These are phyloP conservation scores for Metacarcinus magister DNA, from an alignment of 2,888 invertebrate genomes.

Conservation along the genomic window DNA sequence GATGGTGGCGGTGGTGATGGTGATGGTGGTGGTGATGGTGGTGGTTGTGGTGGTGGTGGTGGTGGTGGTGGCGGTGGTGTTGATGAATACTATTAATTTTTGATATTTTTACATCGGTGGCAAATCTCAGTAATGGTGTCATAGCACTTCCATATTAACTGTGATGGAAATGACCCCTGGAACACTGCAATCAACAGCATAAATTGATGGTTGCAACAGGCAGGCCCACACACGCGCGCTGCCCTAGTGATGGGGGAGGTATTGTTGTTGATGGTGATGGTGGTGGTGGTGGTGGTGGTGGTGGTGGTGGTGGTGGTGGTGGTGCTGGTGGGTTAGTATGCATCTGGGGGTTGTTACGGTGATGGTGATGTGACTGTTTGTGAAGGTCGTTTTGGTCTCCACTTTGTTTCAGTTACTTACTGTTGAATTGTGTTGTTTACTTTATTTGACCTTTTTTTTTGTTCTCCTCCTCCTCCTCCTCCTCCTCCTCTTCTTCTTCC, in stretches of 20 bases:
- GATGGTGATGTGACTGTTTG: neutral
- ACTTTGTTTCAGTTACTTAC: neutral
- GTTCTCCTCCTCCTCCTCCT: neutral
- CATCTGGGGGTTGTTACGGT: neutral
- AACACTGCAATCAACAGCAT: neutral
- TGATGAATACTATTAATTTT: neutral
- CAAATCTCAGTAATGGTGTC: neutral
- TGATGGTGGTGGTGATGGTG: neutral
- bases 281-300: neutral
- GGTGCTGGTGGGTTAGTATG: neutral
- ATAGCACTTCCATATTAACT: neutral
- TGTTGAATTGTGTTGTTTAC: neutral
- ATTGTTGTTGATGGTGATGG: neutral
- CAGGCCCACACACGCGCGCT: neutral
- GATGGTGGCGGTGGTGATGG: neutral
- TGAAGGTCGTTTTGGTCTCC: neutral
- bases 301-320: neutral
- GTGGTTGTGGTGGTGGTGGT: neutral
- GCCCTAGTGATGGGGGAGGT: neutral
- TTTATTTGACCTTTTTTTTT: neutral
- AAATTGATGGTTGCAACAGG: neutral
- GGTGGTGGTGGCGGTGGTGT: neutral
- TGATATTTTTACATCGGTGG: neutral
- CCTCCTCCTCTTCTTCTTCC: neutral
- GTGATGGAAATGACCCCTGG: conserved; percentile 18